These are phyloP conservation scores for Lycopodina hypogea DNA, from an alignment of 37 sponge, comb jelly and placozoan genomes.

Conservation along the genomic window DNA sequence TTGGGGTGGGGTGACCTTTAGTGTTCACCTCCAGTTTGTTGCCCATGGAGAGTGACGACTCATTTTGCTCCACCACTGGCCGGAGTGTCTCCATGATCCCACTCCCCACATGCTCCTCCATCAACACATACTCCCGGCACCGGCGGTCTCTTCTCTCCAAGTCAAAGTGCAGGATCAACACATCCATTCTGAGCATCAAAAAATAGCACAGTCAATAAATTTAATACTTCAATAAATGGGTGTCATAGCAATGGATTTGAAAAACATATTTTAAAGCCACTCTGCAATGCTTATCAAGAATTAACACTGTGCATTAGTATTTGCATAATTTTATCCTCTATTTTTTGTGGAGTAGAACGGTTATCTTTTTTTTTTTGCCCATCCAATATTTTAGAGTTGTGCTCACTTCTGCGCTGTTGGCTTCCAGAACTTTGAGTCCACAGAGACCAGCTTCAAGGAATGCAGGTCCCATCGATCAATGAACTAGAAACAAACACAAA, in stretches of 20 bases:
- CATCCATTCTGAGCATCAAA: not conserved
- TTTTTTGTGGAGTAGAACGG: too few relatives aligned
- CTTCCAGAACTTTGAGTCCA: constrained; percentile 14
- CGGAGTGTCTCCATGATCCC: constrained; percentile 12
- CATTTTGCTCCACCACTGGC: constrained; percentile 29
- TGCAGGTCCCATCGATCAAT: constrained; percentile 34
- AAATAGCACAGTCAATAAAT: not conserved
- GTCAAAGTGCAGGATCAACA: constrained; percentile 46
- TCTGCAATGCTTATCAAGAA: not conserved
- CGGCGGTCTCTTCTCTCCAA: constrained; percentile 57
- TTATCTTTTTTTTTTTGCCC: too few relatives aligned
- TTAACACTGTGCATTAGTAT: too few relatives aligned
- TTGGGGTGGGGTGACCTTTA: too few relatives aligned
- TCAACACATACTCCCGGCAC: constrained; percentile 55
- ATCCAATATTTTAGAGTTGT: too few relatives aligned
- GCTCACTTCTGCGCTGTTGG: not conserved
- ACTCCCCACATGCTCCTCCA: constrained; percentile 20
- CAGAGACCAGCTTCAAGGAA: constrained; percentile 10
- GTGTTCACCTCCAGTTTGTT: constrained; percentile 28
- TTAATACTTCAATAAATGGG: not conserved
- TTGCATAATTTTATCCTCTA: too few relatives aligned
- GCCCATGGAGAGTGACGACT: constrained; percentile 13
- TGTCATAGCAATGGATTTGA: not conserved
- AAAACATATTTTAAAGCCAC: too few relatives aligned
- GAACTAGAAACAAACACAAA: not conserved